Percentiles rank a stretch among this genome's conserved stretches.
These are phyloP conservation scores for Aphis gossypii DNA, from an alignment of 1,140 invertebrate species.

Conservation along the genomic window DNA sequence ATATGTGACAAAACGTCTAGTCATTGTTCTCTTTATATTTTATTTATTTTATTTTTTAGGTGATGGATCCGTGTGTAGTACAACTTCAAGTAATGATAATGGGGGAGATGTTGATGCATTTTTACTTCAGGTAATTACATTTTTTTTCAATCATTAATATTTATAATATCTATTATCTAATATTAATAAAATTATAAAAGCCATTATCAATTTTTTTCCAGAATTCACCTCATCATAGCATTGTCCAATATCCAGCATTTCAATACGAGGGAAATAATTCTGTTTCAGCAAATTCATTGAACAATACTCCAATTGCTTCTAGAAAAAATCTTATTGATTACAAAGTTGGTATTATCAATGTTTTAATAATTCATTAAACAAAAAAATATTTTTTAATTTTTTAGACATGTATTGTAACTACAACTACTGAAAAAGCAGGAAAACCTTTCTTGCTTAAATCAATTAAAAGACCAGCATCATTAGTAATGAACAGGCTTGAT, in stretches of 20 bases:
- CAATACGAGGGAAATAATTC: slow-evolving; percentile 46
- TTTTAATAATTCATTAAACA: background rate
- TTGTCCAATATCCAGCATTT: slow-evolving; percentile 42
- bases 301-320: slow-evolving; percentile 49
- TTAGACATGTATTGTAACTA: slow-evolving; percentile 50
- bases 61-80: slow-evolving; percentile 53
- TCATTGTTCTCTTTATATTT: background rate
- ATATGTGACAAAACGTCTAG: background rate
- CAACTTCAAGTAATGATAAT: slow-evolving; percentile 52
- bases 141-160: background rate
- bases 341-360: slow-evolving; percentile 12
- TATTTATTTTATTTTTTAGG: slow-evolving; percentile 28
- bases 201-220: background rate
- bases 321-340: slow-evolving; percentile 52
- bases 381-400: background rate
- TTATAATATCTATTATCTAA: background rate
- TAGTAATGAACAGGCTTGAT: slow-evolving; percentile 47
- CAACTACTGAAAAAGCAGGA: slow-evolving; percentile 41
- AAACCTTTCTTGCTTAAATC: slow-evolving; percentile 56
- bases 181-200: background rate
- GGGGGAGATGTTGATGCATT: slow-evolving; percentile 52
- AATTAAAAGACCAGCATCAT: slow-evolving; percentile 49
- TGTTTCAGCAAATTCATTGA: slow-evolving; percentile 44
- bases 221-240: slow-evolving; percentile 49
- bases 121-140: slow-evolving; percentile 46